Percentiles rank a stretch among this genome's conserved stretches.
phyloP scores from a whole-genome alignment of 2,113 vertebrate species.

The Paralichthys olivaceus region DNA sequence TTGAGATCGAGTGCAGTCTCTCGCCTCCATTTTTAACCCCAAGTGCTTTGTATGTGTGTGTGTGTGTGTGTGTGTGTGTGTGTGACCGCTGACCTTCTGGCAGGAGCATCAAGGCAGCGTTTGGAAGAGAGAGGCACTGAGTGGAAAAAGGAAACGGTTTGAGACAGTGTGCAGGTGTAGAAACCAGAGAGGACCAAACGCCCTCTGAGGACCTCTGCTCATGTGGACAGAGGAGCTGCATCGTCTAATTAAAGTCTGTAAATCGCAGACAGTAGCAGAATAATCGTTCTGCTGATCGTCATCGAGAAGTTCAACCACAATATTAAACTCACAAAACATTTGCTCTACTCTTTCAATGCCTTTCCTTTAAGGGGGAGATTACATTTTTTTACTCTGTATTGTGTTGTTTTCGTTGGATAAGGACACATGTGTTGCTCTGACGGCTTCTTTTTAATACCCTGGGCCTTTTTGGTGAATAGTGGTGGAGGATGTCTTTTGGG shows the following conservation, averaged over 20 bases:
- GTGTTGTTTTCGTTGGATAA: background rate
- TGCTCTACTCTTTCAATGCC: background rate
- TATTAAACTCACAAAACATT: background rate
- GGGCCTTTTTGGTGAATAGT: background rate
- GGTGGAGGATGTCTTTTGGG: background rate
- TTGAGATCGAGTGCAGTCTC: too few relatives aligned
- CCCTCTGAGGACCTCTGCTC: conserved; percentile 14
- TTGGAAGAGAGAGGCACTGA: conserved; percentile 2
- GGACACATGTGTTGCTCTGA: background rate
- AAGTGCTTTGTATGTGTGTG: too few relatives aligned
- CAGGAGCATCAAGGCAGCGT: conserved; percentile 1
- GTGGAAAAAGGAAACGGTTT: conserved; percentile 26
- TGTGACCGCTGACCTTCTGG: conserved; percentile 34
- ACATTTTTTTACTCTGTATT: background rate
- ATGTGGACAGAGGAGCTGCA: conserved; percentile 16
- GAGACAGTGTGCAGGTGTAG: conserved; percentile 38
- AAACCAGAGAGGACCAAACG: conserved; percentile 12
- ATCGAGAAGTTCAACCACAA: background rate
- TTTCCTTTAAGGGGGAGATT: background rate
- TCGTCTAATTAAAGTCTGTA: background rate
- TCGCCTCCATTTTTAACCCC: too few relatives aligned
- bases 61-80: background rate
- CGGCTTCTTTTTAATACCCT: too few relatives aligned
- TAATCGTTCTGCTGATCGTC: conserved; percentile 5
- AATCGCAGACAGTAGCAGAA: conserved; percentile 35